These are phyloP conservation scores for Enteromius thamalakanensis DNA, from an alignment of 2,797 vertebrate species.

Conservation along the genomic window DNA sequence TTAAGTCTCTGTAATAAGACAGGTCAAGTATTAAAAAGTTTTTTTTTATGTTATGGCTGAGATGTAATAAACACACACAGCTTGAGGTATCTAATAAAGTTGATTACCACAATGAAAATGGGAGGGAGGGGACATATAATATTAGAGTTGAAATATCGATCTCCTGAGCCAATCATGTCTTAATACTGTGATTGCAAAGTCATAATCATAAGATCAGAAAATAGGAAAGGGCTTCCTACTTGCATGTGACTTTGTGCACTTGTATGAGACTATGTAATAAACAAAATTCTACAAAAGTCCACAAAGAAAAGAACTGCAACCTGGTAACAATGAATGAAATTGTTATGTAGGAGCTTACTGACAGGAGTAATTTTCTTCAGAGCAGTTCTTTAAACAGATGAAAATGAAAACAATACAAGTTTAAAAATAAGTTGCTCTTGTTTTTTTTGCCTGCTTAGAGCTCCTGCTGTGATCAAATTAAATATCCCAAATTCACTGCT, in stretches of 20 bases:
- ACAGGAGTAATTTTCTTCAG: background rate
- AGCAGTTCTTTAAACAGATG: background rate
- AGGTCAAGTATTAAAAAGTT: background rate
- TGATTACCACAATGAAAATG: background rate
- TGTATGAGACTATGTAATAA: background rate
- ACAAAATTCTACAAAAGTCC: background rate
- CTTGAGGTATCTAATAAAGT: background rate
- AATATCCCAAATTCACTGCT: background rate
- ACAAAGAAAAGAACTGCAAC: slow-evolving; percentile 1
- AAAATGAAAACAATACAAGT: background rate
- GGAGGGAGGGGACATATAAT: too few relatives aligned
- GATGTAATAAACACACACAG: background rate
- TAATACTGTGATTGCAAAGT: slow-evolving; percentile 1
- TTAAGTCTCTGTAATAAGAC: background rate
- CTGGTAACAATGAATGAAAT: background rate
- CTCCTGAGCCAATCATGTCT: background rate
- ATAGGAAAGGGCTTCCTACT: background rate
- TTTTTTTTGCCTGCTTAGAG: background rate
- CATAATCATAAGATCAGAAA: background rate
- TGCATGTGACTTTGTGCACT: slow-evolving; percentile 19
- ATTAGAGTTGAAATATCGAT: background rate
- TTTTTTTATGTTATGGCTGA: background rate
- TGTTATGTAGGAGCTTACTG: background rate
- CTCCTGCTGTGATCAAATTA: background rate
- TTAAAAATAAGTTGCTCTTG: background rate